A percentile compares a stretch with the other conserved stretches of the same genome.
phyloP scores from a whole-genome alignment of 2,888 invertebrate species.

The Ceratothoa steindachneri region DNA sequence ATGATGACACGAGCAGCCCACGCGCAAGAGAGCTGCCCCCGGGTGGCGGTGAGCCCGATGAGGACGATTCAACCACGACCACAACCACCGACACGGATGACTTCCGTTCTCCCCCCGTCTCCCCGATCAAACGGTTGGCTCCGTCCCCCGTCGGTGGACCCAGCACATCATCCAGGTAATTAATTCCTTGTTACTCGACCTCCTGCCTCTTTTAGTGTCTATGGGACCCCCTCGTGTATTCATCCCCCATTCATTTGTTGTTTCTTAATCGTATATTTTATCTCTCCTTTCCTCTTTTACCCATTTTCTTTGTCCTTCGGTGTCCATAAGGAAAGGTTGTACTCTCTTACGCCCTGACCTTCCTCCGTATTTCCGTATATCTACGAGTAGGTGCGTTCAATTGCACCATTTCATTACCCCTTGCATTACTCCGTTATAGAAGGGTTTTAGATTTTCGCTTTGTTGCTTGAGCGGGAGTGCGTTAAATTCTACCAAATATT shows the following conservation, averaged over 20 bases:
- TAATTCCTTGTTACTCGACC: background rate
- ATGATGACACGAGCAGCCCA: background rate
- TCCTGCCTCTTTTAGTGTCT: background rate
- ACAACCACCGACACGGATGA: slow-evolving; percentile 37
- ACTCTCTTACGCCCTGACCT: no score
- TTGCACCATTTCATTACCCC: no score
- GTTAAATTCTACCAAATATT: no score
- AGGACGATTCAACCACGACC: slow-evolving; percentile 22
- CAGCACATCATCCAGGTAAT: background rate
- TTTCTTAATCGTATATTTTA: no score
- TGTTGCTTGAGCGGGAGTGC: no score
- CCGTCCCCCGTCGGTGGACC: background rate
- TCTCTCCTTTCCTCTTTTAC: no score
- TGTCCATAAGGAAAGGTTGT: no score
- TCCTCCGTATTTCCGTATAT: no score
- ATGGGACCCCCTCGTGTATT: background rate
- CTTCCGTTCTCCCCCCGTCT: slow-evolving; percentile 35
- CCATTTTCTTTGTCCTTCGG: no score
- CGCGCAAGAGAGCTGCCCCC: slow-evolving; percentile 5
- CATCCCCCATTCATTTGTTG: background rate
- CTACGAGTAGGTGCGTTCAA: no score
- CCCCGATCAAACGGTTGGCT: slow-evolving; percentile 20
- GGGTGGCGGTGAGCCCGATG: slow-evolving; percentile 19
- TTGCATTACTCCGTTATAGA: no score
- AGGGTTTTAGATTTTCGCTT: no score